Evolutionary conservation across 1,140 invertebrate genomes (phyloP).

Genomic region (Archivesica marissinica): DNA sequence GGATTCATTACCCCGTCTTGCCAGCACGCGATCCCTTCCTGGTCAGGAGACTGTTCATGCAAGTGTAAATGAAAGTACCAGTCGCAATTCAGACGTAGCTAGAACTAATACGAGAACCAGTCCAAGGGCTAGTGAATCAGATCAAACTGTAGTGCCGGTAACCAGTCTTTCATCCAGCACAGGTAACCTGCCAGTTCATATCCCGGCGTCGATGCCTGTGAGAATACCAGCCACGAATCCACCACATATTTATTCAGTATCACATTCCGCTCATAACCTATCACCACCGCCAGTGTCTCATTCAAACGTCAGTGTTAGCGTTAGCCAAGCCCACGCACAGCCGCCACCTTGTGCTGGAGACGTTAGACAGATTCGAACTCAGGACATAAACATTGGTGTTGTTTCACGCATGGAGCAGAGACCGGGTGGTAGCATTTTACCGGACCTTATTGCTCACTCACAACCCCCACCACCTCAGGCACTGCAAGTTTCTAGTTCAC

Average conservation of each 20-base stretch:
- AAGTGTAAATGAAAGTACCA: neutral
- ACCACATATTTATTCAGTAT: conserved; percentile 25
- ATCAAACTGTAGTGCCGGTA: conserved; percentile 21
- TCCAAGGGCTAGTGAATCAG: conserved; percentile 19
- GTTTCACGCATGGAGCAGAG: conserved; percentile 55
- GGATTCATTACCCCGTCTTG: conserved; percentile 54
- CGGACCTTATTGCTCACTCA: conserved; percentile 52
- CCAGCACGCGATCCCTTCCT: conserved; percentile 43
- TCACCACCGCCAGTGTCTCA: conserved; percentile 42
- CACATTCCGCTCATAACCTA: conserved; percentile 7
- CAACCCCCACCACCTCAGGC: conserved; percentile 46
- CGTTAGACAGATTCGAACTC: conserved; percentile 64
- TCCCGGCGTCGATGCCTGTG: neutral
- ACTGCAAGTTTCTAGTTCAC: conserved; percentile 38
- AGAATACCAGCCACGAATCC: neutral
- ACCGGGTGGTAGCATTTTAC: conserved; percentile 34
- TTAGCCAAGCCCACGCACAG: neutral
- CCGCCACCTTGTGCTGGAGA: conserved; percentile 1
- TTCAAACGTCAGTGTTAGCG: conserved; percentile 48
- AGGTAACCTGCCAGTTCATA: conserved; percentile 20
- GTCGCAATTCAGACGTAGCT: neutral
- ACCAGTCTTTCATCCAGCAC: conserved; percentile 45
- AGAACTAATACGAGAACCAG: conserved; percentile 1
- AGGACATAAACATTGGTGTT: conserved; percentile 71
- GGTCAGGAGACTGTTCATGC: neutral